Evolutionary conservation across 2,113 vertebrate genomes (phyloP).

Genomic region (Nettapus auritus): DNA sequence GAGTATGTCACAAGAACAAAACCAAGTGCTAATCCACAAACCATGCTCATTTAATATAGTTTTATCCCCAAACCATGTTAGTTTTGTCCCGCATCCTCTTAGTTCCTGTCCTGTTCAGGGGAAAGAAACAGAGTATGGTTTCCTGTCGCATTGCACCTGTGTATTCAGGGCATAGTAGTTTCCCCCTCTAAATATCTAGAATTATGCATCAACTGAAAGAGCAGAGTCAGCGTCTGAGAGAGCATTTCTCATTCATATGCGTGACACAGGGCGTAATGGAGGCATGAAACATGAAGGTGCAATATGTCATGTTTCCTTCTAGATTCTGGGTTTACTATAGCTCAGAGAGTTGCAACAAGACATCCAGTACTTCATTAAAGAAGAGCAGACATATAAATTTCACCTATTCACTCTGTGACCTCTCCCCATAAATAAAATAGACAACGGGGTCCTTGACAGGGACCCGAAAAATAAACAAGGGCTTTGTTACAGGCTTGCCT

Average conservation of each 20-base stretch:
- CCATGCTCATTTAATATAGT: background rate
- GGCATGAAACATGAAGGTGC: background rate
- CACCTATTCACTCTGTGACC: background rate
- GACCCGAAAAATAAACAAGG: background rate
- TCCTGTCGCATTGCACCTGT: background rate
- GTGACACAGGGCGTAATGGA: background rate
- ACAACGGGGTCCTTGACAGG: background rate
- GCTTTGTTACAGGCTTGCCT: background rate
- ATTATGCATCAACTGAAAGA: background rate
- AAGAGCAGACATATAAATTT: background rate
- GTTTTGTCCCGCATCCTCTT: background rate
- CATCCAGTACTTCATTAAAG: background rate
- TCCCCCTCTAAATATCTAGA: background rate
- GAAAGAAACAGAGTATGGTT: background rate
- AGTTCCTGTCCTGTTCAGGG: background rate
- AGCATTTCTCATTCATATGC: conserved; percentile 19
- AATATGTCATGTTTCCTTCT: background rate
- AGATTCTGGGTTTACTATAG: background rate
- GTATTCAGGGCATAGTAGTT: background rate
- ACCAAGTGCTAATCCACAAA: background rate
- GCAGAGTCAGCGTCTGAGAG: background rate
- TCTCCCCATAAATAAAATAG: background rate
- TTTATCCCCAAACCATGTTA: background rate
- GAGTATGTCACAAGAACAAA: background rate
- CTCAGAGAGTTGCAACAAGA: background rate